phyloP scores from a whole-genome alignment of 2,797 vertebrate species.

The Sylvia borin region DNA sequence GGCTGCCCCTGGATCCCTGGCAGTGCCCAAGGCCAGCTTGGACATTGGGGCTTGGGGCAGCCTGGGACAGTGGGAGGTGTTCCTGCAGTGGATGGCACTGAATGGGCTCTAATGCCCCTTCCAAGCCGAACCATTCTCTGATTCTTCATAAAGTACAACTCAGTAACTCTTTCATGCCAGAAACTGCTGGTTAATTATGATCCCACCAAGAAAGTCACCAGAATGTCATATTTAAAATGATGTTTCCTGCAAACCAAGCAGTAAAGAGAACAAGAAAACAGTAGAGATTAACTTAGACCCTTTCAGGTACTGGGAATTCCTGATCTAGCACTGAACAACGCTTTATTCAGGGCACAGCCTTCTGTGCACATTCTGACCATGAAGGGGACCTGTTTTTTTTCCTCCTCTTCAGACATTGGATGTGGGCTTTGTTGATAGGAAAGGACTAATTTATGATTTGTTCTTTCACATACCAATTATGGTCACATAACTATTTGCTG shows the following conservation, averaged over 20 bases:
- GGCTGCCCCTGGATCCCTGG: not conserved
- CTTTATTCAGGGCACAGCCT: not conserved
- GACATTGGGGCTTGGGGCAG: not conserved
- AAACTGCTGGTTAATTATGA: not conserved
- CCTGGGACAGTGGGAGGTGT: not conserved
- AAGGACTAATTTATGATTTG: not conserved
- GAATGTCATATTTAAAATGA: not conserved
- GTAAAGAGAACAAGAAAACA: not conserved
- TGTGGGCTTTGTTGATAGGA: not conserved
- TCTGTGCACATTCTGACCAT: not conserved
- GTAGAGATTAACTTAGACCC: not conserved
- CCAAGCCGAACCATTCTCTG: not conserved
- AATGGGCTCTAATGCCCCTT: rapidly evolving
- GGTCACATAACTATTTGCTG: not conserved
- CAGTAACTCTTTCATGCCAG: not conserved
- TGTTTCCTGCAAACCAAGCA: not conserved
- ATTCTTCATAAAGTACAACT: not conserved
- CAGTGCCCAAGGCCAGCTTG: not conserved
- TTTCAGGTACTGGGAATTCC: not conserved
- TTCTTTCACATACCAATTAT: not conserved
- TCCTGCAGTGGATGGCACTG: not conserved
- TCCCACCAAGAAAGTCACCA: not conserved
- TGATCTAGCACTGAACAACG: not conserved
- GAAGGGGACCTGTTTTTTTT: rapidly evolving
- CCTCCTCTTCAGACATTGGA: not conserved